Conservation (phyloP, 2,888 invertebrate genomes). For the Lottia gigantea region DNA sequence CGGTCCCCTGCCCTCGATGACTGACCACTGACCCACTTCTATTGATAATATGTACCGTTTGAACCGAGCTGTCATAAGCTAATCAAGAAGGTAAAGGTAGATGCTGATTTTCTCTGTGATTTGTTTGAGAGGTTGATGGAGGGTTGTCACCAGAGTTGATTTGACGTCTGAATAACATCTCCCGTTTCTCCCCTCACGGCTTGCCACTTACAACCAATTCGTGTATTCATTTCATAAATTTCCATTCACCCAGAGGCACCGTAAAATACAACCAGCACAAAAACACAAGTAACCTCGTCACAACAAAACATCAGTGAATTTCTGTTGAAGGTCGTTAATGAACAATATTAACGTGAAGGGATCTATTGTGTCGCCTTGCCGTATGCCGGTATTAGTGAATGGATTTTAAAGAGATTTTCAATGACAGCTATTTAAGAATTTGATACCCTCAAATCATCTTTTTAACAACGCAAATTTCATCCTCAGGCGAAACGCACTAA, state of each 20-base stretch:
- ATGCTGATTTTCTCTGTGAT: not conserved
- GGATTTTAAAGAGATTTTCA: constrained; percentile 1
- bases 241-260: not conserved
- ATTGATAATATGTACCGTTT: too few species aligned
- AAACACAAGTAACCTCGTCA: not conserved
- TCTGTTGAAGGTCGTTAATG: not conserved
- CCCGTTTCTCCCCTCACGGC: not conserved
- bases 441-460: constrained; percentile 2
- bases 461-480: not conserved
- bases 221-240: too few species aligned
- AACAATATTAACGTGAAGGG: constrained; percentile 8
- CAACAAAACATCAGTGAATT: constrained; percentile 2
- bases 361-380: not conserved
- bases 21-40: too few species aligned
- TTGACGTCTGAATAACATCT: constrained; percentile 7
- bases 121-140: not conserved
- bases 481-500: not conserved
- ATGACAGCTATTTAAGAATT: constrained; percentile 8
- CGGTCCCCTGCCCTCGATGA: too few species aligned
- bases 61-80: not conserved
- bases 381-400: not conserved
- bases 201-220: not conserved
- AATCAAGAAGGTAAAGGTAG: not conserved
- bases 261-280: not conserved
- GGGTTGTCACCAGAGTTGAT: constrained; percentile 1